Evolutionary conservation across 2,113 vertebrate species (phyloP).

Genomic region (Peromyscus maniculatus): DNA sequence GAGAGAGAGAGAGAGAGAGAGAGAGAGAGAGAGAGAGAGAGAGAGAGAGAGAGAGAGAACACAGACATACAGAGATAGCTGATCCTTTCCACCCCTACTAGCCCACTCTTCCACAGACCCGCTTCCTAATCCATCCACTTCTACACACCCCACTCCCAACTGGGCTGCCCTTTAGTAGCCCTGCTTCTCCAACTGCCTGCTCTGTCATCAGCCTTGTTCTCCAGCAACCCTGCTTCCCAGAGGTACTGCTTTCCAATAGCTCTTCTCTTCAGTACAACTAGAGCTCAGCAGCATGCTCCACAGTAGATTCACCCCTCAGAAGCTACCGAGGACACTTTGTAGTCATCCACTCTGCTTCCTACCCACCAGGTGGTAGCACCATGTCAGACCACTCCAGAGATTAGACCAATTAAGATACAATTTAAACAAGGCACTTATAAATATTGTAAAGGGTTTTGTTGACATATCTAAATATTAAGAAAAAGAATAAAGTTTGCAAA

Average conservation of each 20-base stretch:
- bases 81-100: background rate
- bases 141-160: background rate
- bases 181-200: background rate
- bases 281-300: background rate
- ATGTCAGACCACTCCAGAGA: constrained; percentile 83
- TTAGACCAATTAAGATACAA: constrained; percentile 87
- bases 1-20: no score
- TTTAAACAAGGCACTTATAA: constrained; percentile 88
- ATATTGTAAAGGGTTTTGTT: constrained; percentile 85
- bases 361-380: constrained; percentile 84
- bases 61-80: no score
- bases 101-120: background rate
- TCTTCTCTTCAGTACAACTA: background rate
- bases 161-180: background rate
- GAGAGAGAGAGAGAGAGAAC: no score
- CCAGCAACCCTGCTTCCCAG: no score
- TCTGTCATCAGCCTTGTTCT: background rate
- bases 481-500: constrained; percentile 78
- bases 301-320: constrained; percentile 70
- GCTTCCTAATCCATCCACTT: no score
- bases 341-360: constrained; percentile 84
- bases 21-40: no score
- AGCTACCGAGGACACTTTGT: constrained; percentile 73
- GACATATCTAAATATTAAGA: constrained; percentile 83
- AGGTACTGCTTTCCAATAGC: background rate